Base-by-base conservation (phyloP, 2,888 invertebrate genomes). In the Pyrochroa serraticornis region DNA sequence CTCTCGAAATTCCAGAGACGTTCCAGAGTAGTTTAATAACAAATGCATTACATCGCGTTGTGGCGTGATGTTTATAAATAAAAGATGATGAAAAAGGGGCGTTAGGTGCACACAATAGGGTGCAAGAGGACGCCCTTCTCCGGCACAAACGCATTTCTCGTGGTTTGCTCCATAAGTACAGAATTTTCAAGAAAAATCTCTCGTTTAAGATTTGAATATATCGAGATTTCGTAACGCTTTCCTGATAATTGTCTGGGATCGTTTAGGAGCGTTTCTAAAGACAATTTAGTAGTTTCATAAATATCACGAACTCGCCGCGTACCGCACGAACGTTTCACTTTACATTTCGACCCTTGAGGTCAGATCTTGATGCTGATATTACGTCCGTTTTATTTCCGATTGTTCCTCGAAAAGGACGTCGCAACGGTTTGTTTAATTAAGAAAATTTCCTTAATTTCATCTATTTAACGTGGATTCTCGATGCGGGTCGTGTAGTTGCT, bases 21-120 rank as follows among this genome's bases (percentile, higher is more conserved):
- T 22, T 22, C 22, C 22, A 22, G 10, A 35, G 10, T 10, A 35
- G 36, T 35, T 9, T 35, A 35, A 35, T 42, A 42, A 42, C 42
- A 42, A 42, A 42, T 42, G 42, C 42, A 42, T 42, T 31, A 42
- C 42, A 32, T 7, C 12, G 12, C 13, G 12, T 39, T 31, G 30
- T 42, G 46, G 43, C 46, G 47, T 47, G 52, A 48, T 47, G 51
- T 58, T 58, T 52, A 53, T 58, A 58, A 58, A 58, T 58, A 58
- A 52, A 58, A 58, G 52, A 58, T 58, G 58, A 52, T 44, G 47
- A 39, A 45, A n/a, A 41, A 45, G 55, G 47, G 32, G 35, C 8
- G 13, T 30, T 35, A 43, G 36, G 33, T 22, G 38, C 43, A 30
- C 33, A 56, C 56, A 56, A 56, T 56, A 32, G 22, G 50, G 48